These are phyloP conservation scores for Hippocampus kuda DNA, from an alignment of 2,797 vertebrate genomes.

Conservation along the genomic window DNA sequence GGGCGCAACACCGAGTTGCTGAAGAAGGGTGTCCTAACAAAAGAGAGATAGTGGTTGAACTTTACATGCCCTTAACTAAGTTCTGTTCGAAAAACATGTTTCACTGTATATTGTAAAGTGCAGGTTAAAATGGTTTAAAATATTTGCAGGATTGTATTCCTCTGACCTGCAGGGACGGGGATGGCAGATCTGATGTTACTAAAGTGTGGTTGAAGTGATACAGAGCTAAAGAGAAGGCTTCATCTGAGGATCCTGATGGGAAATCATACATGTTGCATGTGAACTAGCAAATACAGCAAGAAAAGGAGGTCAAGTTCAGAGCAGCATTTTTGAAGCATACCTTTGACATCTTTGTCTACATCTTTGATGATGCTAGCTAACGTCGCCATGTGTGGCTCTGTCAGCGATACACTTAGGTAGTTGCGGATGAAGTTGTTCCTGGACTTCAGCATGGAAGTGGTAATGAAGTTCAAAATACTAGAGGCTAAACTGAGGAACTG, in stretches of 20 bases:
- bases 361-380: constrained; percentile 97
- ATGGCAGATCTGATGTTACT: constrained; percentile 95
- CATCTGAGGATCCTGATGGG: constrained; percentile 81
- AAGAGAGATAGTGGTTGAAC: constrained; percentile 17
- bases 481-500: constrained; percentile 93
- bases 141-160: not conserved
- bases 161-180: constrained; percentile 84
- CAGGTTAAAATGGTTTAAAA: not conserved
- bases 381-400: constrained; percentile 94
- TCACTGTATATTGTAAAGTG: not conserved
- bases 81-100: not conserved
- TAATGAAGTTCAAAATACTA: constrained; percentile 95
- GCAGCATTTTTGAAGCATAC: constrained; percentile 44
- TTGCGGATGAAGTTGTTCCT: constrained; percentile 97
- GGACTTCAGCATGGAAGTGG: constrained; percentile 94
- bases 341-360: constrained; percentile 97
- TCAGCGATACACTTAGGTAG: constrained; percentile 93
- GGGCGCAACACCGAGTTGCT: constrained; percentile 90
- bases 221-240: constrained; percentile 88
- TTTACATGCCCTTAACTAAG: not conserved
- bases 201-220: constrained; percentile 98
- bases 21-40: constrained; percentile 83
- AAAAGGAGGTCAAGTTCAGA: not conserved
- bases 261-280: not conserved
- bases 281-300: not conserved